Conservation (phyloP, 23 tunicate species). For the Clavelina lepadiformis region DNA sequence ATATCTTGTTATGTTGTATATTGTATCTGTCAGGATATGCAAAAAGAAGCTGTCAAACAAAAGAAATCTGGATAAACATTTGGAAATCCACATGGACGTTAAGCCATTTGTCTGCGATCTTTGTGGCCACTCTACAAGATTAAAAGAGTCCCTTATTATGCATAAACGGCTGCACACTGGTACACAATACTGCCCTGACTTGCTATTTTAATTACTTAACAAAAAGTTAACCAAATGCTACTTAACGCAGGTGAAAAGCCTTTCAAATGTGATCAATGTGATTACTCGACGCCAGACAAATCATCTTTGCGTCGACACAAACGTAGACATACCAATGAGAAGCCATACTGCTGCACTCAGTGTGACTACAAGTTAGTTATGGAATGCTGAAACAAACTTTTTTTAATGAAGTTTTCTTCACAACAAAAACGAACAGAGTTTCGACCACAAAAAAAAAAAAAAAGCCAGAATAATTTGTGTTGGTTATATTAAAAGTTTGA, state of each 20-base stretch:
- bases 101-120: constrained; percentile 65
- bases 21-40: constrained; percentile 49
- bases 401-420: too few species aligned
- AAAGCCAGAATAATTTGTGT: too few species aligned
- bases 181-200: too few species aligned
- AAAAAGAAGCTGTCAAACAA: constrained; percentile 55
- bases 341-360: constrained; percentile 61
- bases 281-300: constrained; percentile 73
- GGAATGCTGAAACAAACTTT: too few species aligned
- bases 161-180: constrained; percentile 90
- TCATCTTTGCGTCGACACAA: constrained; percentile 83
- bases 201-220: too few species aligned
- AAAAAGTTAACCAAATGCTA: neutral
- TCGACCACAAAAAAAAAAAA: too few species aligned
- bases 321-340: constrained; percentile 77
- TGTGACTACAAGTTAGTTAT: constrained; percentile 84
- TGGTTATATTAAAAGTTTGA: too few species aligned
- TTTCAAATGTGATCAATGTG: constrained; percentile 75
- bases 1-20: too few species aligned
- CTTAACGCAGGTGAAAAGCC: constrained; percentile 81
- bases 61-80: constrained; percentile 77
- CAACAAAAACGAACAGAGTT: too few species aligned
- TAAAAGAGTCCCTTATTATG: constrained; percentile 82
- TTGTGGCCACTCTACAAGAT: constrained; percentile 72
- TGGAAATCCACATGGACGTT: constrained; percentile 70